Evolutionary conservation across 2,888 invertebrate genomes (phyloP).

Genomic region (Acleris holmiana): DNA sequence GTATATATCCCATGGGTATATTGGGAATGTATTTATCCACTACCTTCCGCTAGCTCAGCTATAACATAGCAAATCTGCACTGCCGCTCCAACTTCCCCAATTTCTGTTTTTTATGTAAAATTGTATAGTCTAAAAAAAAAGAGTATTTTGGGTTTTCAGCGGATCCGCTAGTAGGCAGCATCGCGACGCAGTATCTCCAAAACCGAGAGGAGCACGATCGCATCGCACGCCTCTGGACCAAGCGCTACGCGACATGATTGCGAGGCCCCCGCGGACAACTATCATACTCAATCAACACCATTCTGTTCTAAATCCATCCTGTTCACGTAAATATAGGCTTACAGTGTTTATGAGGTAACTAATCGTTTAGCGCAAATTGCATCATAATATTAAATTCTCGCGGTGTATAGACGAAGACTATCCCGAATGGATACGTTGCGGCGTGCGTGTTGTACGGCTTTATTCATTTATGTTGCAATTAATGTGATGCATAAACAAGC

Average conservation of each 20-base stretch:
- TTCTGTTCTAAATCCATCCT: constrained; percentile 77
- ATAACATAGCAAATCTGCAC: too few species aligned
- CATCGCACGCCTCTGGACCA: constrained; percentile 99
- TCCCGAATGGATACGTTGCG: constrained; percentile 3
- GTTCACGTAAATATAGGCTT: constrained; percentile 70
- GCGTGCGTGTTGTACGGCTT: constrained; percentile 58
- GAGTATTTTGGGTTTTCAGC: constrained; percentile 82
- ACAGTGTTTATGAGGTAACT: constrained; percentile 47
- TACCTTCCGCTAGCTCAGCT: too few species aligned
- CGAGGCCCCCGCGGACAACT: constrained; percentile 54
- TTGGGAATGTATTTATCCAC: too few species aligned
- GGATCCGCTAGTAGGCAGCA: constrained; percentile 98
- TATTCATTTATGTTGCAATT: constrained; percentile 73
- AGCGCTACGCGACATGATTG: constrained; percentile 97
- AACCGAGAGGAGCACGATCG: constrained; percentile 99
- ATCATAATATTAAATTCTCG: constrained; percentile 47
- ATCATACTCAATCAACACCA: constrained; percentile 70
- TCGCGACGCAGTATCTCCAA: constrained; percentile 98
- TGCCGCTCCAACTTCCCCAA: too few species aligned
- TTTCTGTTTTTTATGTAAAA: neutral
- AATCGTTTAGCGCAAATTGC: constrained; percentile 49
- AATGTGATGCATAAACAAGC: constrained; percentile 66
- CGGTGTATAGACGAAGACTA: constrained; percentile 17
- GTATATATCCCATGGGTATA: too few species aligned
- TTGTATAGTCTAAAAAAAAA: neutral